Conservation (phyloP, 2,888 invertebrate species). For the Polylopha cassiicola region DNA sequence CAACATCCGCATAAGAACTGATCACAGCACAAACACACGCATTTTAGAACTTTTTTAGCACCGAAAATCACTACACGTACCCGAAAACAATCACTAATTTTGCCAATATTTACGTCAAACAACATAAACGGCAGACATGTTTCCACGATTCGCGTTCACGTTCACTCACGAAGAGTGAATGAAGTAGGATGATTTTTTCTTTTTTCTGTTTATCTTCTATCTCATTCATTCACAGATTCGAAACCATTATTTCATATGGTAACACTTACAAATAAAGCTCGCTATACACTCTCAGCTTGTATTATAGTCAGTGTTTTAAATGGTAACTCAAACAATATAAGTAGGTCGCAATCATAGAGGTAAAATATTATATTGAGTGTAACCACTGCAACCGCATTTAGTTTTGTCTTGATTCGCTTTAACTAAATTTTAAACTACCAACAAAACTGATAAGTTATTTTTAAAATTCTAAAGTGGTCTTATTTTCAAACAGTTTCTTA, state of each 20-base stretch:
- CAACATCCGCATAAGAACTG: slow-evolving; percentile 73
- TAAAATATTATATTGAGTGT: too few relatives aligned
- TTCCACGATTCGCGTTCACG: slow-evolving; percentile 58
- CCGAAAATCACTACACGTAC: slow-evolving; percentile 56
- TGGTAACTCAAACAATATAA: too few relatives aligned
- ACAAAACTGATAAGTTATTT: too few relatives aligned
- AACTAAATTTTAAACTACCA: too few relatives aligned
- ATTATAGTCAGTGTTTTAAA: too few relatives aligned
- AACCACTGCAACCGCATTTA: too few relatives aligned
- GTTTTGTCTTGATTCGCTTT: too few relatives aligned
- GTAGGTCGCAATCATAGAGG: too few relatives aligned
- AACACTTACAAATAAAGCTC: not conserved
- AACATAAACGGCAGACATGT: slow-evolving; percentile 73
- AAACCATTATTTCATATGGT: slow-evolving; percentile 2
- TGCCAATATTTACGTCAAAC: slow-evolving; percentile 72
- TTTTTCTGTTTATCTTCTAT: not conserved
- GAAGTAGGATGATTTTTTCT: not conserved
- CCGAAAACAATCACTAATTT: slow-evolving; percentile 51
- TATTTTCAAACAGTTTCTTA: too few relatives aligned
- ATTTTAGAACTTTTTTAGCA: slow-evolving; percentile 62
- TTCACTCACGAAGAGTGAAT: slow-evolving; percentile 37
- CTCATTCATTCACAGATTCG: slow-evolving; percentile 8
- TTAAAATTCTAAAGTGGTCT: too few relatives aligned
- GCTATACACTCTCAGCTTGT: too few relatives aligned
- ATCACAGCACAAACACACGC: slow-evolving; percentile 70